Conservation (phyloP, 2,888 invertebrate genomes). For the Zaprionus obscuricornis region DNA sequence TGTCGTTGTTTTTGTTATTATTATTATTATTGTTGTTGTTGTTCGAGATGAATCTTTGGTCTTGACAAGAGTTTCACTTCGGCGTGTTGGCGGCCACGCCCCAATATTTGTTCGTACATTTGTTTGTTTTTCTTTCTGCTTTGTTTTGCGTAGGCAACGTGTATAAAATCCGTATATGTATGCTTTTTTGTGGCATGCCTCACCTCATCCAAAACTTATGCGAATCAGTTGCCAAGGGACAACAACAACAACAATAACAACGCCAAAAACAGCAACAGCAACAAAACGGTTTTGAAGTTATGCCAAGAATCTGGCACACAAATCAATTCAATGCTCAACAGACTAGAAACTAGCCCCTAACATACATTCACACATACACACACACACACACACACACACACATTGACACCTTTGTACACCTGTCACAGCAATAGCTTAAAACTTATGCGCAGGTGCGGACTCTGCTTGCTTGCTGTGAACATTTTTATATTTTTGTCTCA, state of each 20-base stretch:
- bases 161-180: no score
- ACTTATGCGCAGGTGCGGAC: constrained; percentile 52
- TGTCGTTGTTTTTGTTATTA: neutral
- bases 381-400: constrained; percentile 10
- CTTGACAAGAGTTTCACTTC: constrained; percentile 50
- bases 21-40: constrained; percentile 1
- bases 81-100: constrained; percentile 28
- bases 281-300: constrained; percentile 34
- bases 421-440: constrained; percentile 39
- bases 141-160: constrained; percentile 19
- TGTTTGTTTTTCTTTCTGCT: no score
- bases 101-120: no score
- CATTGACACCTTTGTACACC: constrained; percentile 20
- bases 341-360: constrained; percentile 38
- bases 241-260: constrained; percentile 8
- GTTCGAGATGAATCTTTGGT: constrained; percentile 30
- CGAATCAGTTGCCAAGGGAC: constrained; percentile 27
- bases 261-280: no score
- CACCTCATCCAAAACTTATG: neutral
- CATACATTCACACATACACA: constrained; percentile 10
- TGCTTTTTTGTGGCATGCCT: constrained; percentile 29
- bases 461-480: constrained; percentile 1
- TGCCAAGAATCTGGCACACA: constrained; percentile 66
- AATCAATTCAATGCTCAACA: constrained; percentile 33
- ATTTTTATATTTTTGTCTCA: constrained; percentile 26